These are phyloP conservation scores for Acanthacorydalis orientalis DNA, from an alignment of 2,888 invertebrate species.

Conservation along the genomic window DNA sequence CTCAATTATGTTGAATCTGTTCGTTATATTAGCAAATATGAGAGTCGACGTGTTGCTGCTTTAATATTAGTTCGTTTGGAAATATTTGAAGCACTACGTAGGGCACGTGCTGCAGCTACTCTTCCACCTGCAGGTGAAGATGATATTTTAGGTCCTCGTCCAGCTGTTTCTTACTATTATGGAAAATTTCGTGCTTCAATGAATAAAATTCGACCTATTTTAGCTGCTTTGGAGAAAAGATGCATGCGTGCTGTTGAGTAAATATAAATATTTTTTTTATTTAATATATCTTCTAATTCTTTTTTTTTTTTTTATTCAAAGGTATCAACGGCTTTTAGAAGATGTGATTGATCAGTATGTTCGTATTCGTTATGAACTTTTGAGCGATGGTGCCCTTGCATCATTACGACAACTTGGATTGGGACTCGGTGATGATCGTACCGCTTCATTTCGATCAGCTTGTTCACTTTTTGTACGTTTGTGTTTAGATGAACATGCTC, in stretches of 20 bases:
- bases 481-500: constrained; percentile 83
- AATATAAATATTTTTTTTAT: constrained; percentile 18
- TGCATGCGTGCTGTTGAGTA: constrained; percentile 57
- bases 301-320: constrained; percentile 15
- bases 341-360: constrained; percentile 79
- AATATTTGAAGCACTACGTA: constrained; percentile 63
- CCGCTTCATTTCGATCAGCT: constrained; percentile 69
- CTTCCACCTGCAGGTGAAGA: constrained; percentile 15
- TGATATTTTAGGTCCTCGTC: constrained; percentile 29
- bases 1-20: constrained; percentile 72
- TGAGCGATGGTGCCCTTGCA: constrained; percentile 51
- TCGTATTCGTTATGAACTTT: constrained; percentile 43
- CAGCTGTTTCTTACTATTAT: constrained; percentile 73
- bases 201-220: constrained; percentile 62
- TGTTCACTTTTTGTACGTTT: constrained; percentile 84
- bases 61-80: constrained; percentile 66
- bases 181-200: constrained; percentile 92
- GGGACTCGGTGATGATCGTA: constrained; percentile 56
- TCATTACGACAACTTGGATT: constrained; percentile 48
- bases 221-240: constrained; percentile 67
- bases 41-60: constrained; percentile 61
- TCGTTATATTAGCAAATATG: constrained; percentile 64
- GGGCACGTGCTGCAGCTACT: constrained; percentile 34
- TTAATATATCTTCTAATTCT: not conserved
- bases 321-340: constrained; percentile 50